A percentile compares a stretch with the other conserved stretches of the same genome.
Evolutionary conservation across 2,797 vertebrate species (phyloP).

Genomic region (Poecilia gillii): DNA sequence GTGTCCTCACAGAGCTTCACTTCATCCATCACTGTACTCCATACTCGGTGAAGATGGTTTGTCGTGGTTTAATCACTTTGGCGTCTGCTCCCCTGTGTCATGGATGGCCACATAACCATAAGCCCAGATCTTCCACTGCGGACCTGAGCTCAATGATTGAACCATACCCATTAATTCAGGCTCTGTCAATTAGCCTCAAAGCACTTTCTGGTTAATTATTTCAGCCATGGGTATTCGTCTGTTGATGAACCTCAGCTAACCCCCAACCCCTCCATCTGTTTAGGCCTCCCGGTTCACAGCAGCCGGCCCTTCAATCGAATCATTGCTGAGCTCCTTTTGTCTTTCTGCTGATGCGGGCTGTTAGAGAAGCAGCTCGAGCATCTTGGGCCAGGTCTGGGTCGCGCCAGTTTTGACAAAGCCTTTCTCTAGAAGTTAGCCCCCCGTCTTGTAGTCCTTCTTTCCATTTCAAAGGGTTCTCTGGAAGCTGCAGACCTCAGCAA

Average conservation of each 20-base stretch:
- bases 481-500: constrained; percentile 75
- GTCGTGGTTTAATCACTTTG: constrained; percentile 61
- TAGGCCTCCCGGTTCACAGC: constrained; percentile 70
- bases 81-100: constrained; percentile 34
- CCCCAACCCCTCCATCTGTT: constrained; percentile 71
- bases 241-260: constrained; percentile 75
- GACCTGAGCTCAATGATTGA: constrained; percentile 69
- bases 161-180: constrained; percentile 66
- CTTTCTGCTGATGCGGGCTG: constrained; percentile 81
- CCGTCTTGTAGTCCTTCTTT: constrained; percentile 46
- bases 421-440: constrained; percentile 61
- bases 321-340: constrained; percentile 72
- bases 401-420: constrained; percentile 75
- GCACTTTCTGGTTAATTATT: constrained; percentile 83
- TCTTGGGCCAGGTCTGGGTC: constrained; percentile 73
- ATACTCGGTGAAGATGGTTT: constrained; percentile 46
- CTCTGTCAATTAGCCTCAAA: constrained; percentile 80
- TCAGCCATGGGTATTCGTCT: constrained; percentile 60
- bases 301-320: constrained; percentile 72
- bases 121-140: constrained; percentile 35
- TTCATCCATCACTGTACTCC: constrained; percentile 56
- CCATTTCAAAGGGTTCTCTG: constrained; percentile 59
- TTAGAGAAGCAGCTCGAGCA: constrained; percentile 73
- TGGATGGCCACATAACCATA: constrained; percentile 56
- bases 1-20: constrained; percentile 24